Evolutionary conservation across 1,140 invertebrate genomes (phyloP), one percentile per base, ranked within the genome.

Genomic region (Gerris buenoi): DNA sequence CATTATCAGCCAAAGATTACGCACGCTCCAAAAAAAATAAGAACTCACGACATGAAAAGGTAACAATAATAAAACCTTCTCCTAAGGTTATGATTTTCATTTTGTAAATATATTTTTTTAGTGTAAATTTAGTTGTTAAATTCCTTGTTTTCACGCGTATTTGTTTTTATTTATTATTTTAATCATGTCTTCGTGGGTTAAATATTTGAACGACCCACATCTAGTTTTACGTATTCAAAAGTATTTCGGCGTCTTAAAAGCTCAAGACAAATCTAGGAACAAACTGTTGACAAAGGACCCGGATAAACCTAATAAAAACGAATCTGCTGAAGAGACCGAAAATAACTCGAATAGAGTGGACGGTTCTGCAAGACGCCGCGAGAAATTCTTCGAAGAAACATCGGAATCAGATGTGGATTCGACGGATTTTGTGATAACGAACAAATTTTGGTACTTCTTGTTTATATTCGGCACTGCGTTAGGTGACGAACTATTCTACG

Each of bases 401-500:
- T 71, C 70, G 14, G 67, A 68, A 46, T 69, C 68, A 13, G 70
- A 71, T 14, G 14, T 27, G 57, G 70, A 72, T 25, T 27, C 58
- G 3, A 29, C 72, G 68, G 70, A 81, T 65, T 83, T 82, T 74
- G 69, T 74, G 25, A 82, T 93, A 64, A 84, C 80, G n/a, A 91
- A 91, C 77, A 83, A 83, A 72, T 87, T 90, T 74, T 91, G 91
- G 86, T 93, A 91, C 78, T 91, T 90, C 77, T 75, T 95, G 60
- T 94, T 95, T 76, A 75, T 86, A 1, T 82, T 93, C 73, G 90
- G 90, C 15, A 91, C 91, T 0, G 84, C 85, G 65, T 77, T 95
- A 25, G 92, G 91, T 0, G 92, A 94, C 79, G 92, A 94, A 79
- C 82, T 88, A 67, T 95, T 95, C 79, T 95, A 95, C 77, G 83